These are phyloP conservation scores for Bubo blakistoni DNA, from an alignment of 2,113 vertebrate genomes.

Conservation along the genomic window DNA sequence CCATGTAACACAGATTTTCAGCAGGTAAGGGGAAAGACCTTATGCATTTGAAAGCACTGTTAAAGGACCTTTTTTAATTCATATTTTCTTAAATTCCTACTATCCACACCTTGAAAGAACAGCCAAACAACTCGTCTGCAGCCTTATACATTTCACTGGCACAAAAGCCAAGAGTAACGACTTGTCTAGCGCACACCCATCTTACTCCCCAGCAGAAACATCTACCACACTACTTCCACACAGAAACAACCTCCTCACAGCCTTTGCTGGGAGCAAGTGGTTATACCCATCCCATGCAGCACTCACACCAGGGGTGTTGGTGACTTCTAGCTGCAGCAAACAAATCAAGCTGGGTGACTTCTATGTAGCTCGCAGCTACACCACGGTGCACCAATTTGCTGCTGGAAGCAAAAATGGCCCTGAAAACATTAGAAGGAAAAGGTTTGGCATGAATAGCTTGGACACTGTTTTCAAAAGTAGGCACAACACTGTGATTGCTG, in stretches of 20 bases:
- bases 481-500: neutral
- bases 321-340: neutral
- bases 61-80: neutral
- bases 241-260: neutral
- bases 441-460: neutral
- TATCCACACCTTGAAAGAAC: neutral
- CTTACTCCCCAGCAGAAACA: neutral
- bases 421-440: neutral
- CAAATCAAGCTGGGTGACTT: neutral
- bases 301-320: neutral
- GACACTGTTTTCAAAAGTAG: neutral
- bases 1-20: neutral
- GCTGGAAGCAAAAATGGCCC: neutral
- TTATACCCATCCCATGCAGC: fast-evolving
- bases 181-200: too few relatives aligned
- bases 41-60: neutral
- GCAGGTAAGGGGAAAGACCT: neutral
- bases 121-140: neutral
- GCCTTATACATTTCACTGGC: neutral
- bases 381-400: neutral
- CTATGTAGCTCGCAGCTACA: neutral
- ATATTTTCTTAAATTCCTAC: neutral
- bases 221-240: neutral
- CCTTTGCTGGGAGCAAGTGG: neutral
- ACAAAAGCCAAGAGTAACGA: neutral